Evolutionary conservation across 92 coral and sea anemone species (phyloP).

Genomic region (Phenganax marumi): DNA sequence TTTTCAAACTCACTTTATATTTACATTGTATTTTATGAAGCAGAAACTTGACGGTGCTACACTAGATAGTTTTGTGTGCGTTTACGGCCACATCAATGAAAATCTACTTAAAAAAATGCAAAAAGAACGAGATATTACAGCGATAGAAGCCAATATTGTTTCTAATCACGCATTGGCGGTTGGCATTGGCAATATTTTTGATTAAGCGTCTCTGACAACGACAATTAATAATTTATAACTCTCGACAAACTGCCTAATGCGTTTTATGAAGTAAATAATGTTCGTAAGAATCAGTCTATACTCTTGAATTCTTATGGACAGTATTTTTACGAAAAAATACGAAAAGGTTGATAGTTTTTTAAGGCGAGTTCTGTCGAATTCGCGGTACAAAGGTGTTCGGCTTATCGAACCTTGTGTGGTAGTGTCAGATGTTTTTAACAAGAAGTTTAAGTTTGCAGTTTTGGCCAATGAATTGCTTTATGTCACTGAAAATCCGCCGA

Average conservation of each 20-base stretch:
- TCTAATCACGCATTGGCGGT: too few relatives aligned
- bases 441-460: conserved; percentile 79
- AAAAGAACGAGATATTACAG: too few relatives aligned
- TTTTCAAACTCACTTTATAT: too few relatives aligned
- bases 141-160: too few relatives aligned
- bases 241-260: too few relatives aligned
- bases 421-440: conserved; percentile 82
- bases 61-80: too few relatives aligned
- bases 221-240: conserved; percentile 1
- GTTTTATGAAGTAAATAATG: neutral
- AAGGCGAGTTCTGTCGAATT: conserved; percentile 77
- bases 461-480: conserved; percentile 87
- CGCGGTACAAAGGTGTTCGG: conserved; percentile 79
- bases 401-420: conserved; percentile 93
- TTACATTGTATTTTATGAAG: too few relatives aligned
- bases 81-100: too few relatives aligned
- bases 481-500: conserved; percentile 93
- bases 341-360: conserved; percentile 92
- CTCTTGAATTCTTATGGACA: conserved; percentile 8
- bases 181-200: neutral
- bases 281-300: neutral
- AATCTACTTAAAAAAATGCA: too few relatives aligned
- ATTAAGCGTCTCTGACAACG: conserved; percentile 40
- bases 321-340: conserved; percentile 69
- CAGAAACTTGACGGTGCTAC: too few relatives aligned